Evolutionary conservation across 30 jellyfish, hydroid and myxozoan species (phyloP), one percentile per base, ranked within the genome.

Genomic region (Pelagia noctiluca): DNA sequence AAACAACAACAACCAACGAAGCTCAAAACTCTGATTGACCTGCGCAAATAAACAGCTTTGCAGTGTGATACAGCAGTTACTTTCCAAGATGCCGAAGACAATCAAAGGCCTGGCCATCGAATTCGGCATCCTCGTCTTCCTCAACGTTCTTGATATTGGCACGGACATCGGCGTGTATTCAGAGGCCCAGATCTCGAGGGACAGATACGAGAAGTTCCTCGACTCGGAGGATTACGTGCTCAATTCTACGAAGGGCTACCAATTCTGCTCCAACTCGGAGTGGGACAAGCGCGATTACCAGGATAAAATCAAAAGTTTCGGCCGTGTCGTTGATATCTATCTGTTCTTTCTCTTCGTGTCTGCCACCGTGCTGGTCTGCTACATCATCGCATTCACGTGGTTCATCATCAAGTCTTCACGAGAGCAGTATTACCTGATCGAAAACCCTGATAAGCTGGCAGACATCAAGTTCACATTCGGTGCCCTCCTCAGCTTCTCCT

Each of bases 221-320:
- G 54, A 71, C 48, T 60, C 35, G 26, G 80, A 34, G 16, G 73
- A 46, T 42, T 91, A 91, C 87, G 53, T 23, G 24, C 35, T 78
- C 7, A 91, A 91, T 42, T 46, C 38, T 50, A 91, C 98, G 64
- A 91, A 82, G 52, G 91, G 91, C 10, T 91, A 35, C 76, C 84
- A 64, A 33, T 75, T 72, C 70, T 91, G 98, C 80, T 61, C 83
- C 29, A 83, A 89, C 23, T 37, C 90, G 0, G 87, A 71, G 33
- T 91, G 98, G 98, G 96, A 84, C 75, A 65, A 83, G 62, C 65
- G 85, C 48, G 98, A 91, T 50, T 91, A 76, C 68, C 90, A 91
- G 68, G 93, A 80, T 54, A 91, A 91, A 74, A 83, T 91, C 25
- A 95, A 79, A 28, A 26, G 75, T 7, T 91, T 83, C 54, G 96